Conservation (phyloP, 2,797 vertebrate genomes). For the Triplophysa bombifrons region DNA sequence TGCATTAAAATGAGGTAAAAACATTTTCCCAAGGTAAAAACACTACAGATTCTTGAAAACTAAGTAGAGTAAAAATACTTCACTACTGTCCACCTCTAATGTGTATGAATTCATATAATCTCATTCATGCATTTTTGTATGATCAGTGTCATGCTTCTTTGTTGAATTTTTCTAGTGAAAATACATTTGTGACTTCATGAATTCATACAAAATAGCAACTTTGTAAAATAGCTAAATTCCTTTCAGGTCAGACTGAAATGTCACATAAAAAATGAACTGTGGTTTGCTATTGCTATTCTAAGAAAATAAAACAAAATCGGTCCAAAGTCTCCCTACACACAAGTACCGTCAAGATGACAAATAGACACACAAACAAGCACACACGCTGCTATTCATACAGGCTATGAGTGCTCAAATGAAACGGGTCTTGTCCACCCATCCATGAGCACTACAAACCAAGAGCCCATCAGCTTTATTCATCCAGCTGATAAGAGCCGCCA, state of each 20-base stretch:
- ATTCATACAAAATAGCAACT: too few species aligned
- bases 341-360: not conserved
- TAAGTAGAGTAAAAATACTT: too few species aligned
- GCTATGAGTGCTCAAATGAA: slow-evolving; percentile 6
- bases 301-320: not conserved
- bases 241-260: not conserved
- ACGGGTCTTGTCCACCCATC: slow-evolving; percentile 6
- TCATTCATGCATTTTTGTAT: too few species aligned
- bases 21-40: too few species aligned
- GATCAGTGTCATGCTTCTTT: too few species aligned
- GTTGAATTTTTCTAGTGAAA: too few species aligned
- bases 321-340: not conserved
- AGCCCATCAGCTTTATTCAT: slow-evolving; percentile 32
- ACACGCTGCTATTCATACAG: not conserved
- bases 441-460: slow-evolving; percentile 17
- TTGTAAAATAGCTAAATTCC: too few species aligned
- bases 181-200: too few species aligned
- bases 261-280: not conserved
- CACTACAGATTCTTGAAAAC: too few species aligned
- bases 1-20: too few species aligned
- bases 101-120: too few species aligned
- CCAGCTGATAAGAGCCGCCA: slow-evolving; percentile 36
- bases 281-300: not conserved
- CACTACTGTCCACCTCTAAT: too few species aligned
- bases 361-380: not conserved